Conservation (phyloP, 2,113 vertebrate species). For the Genyomyrus donnyi region DNA sequence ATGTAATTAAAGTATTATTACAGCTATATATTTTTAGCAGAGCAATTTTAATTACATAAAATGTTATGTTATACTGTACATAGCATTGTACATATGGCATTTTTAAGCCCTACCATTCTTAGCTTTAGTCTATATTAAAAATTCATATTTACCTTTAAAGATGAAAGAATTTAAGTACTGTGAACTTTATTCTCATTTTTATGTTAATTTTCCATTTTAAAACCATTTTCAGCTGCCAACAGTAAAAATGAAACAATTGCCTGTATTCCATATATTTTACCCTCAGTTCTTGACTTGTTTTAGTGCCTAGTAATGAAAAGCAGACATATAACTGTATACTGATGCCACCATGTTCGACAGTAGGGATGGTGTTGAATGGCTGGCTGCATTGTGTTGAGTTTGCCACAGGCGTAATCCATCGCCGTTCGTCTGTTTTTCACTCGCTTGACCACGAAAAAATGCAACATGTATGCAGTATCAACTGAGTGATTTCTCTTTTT, state of each 20-base stretch:
- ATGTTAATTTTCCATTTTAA: background rate
- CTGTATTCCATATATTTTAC: background rate
- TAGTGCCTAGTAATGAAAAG: background rate
- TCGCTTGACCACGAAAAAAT: background rate
- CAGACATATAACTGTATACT: background rate
- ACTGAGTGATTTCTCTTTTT: background rate
- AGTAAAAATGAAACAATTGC: background rate
- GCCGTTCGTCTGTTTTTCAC: background rate
- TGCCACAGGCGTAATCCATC: background rate
- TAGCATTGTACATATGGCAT: background rate
- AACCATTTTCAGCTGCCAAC: background rate
- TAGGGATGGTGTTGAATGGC: background rate
- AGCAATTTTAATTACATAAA: background rate
- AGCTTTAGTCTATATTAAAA: background rate
- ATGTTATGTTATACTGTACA: background rate
- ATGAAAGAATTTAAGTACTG: background rate
- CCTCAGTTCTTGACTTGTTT: background rate
- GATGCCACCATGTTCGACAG: slow-evolving; percentile 1
- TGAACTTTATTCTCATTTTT: background rate
- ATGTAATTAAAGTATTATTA: background rate
- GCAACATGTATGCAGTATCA: background rate
- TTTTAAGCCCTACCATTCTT: background rate
- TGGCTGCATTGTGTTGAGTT: background rate
- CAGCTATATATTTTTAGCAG: background rate
- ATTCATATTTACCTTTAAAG: background rate